phyloP scores from a whole-genome alignment of 2,888 invertebrate species.

The Drosophila koepferae region DNA sequence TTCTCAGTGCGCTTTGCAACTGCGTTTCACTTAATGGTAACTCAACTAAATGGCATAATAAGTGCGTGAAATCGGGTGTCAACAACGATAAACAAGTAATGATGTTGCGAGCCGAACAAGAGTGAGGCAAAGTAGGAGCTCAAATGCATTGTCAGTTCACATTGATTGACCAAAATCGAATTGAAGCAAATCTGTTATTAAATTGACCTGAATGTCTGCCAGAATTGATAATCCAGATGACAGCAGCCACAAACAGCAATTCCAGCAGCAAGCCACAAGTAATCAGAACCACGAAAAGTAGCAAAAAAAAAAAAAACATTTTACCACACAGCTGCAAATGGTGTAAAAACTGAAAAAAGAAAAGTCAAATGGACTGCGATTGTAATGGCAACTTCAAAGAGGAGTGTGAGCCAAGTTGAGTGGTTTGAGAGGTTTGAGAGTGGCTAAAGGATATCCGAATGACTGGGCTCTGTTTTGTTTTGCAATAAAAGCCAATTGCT shows the following conservation, averaged over 20 bases:
- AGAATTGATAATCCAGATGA: slow-evolving; percentile 39
- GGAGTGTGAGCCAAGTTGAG: slow-evolving; percentile 2
- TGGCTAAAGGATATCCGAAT: slow-evolving; percentile 55
- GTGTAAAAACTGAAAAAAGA: slow-evolving; percentile 35
- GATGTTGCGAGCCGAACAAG: not conserved
- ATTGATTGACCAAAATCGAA: slow-evolving; percentile 48
- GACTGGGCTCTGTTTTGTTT: slow-evolving; percentile 52
- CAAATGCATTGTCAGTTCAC: slow-evolving; percentile 35
- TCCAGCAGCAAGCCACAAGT: slow-evolving; percentile 33
- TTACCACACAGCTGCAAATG: slow-evolving; percentile 16
- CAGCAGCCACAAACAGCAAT: slow-evolving; percentile 18
- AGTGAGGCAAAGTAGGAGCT: not conserved
- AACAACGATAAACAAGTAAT: slow-evolving; percentile 37
- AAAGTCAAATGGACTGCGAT: slow-evolving; percentile 40
- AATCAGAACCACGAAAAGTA: slow-evolving; percentile 40
- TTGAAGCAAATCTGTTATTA: slow-evolving; percentile 58
- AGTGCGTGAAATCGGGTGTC: slow-evolving; percentile 61
- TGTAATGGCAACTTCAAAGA: slow-evolving; percentile 6
- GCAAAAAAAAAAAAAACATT: slow-evolving; percentile 27
- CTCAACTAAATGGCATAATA: slow-evolving; percentile 48
- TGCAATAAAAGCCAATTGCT: slow-evolving; percentile 73
- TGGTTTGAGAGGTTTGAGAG: slow-evolving; percentile 9
- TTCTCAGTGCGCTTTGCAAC: slow-evolving; percentile 29
- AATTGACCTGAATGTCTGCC: slow-evolving; percentile 57
- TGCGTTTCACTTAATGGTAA: slow-evolving; percentile 38